A percentile compares a stretch with the other conserved stretches of the same genome.
phyloP scores from a whole-genome alignment of 2,113 vertebrate species.

The Columbina picui region DNA sequence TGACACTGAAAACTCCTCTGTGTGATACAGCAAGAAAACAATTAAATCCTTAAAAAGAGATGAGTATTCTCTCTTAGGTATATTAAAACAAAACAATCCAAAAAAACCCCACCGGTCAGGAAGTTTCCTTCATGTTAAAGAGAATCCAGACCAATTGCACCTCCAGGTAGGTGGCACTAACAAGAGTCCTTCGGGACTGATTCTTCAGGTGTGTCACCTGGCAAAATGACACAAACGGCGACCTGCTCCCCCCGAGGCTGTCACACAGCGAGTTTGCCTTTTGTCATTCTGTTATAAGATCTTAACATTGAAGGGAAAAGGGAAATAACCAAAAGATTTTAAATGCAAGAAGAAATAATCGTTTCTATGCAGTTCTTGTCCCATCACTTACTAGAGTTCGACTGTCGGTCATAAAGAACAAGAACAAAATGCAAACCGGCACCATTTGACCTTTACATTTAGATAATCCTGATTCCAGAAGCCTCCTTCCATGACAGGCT shows the following conservation, averaged over 20 bases:
- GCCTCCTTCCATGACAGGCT: not conserved
- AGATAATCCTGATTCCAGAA: not conserved
- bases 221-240: rapidly evolving
- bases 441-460: not conserved
- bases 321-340: not conserved
- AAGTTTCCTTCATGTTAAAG: not conserved
- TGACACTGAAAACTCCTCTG: not conserved
- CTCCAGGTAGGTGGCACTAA: not conserved
- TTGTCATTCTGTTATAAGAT: not conserved
- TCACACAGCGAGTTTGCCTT: rapidly evolving
- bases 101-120: too few species aligned
- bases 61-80: not conserved
- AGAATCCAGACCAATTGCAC: not conserved
- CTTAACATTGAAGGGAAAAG: not conserved
- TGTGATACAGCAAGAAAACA: not conserved
- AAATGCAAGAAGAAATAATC: not conserved
- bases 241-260: not conserved
- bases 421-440: not conserved
- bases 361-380: not conserved
- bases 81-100: not conserved
- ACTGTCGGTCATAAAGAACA: not conserved
- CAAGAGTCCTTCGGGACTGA: not conserved
- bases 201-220: not conserved
- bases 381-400: not conserved
- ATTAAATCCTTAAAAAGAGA: not conserved